Conservation (phyloP, 2,888 invertebrate species). For the Syritta pipiens region DNA sequence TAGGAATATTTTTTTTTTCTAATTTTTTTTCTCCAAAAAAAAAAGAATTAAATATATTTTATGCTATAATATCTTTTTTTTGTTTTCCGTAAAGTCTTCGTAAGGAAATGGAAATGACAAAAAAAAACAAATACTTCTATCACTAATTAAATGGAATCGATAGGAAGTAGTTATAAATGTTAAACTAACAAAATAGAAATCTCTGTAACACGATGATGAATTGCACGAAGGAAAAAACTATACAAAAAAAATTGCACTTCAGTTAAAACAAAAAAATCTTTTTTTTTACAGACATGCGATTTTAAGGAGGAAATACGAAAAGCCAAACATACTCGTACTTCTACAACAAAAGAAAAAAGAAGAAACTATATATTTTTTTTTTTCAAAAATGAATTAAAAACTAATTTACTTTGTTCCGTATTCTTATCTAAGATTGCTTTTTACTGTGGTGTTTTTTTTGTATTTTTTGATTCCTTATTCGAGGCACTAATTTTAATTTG, state of each 20-base stretch:
- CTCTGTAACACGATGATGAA: neutral
- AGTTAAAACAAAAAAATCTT: neutral
- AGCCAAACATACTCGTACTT: too few relatives aligned
- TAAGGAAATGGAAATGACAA: too few relatives aligned
- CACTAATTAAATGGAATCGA: conserved; percentile 33
- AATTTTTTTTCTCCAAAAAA: neutral
- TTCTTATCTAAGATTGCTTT: conserved; percentile 3
- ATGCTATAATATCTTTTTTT: too few relatives aligned
- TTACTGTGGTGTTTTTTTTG: neutral
- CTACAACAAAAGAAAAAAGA: neutral
- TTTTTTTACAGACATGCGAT: too few relatives aligned
- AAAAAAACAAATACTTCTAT: neutral
- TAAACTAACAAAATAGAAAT: neutral
- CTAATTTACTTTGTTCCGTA: neutral
- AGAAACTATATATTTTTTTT: too few relatives aligned
- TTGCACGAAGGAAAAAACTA: conserved; percentile 12
- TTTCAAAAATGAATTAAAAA: neutral
- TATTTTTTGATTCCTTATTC: neutral
- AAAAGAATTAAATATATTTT: neutral
- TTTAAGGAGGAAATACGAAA: too few relatives aligned
- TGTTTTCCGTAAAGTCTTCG: too few relatives aligned
- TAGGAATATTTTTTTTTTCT: neutral
- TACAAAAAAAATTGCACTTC: conserved; percentile 40
- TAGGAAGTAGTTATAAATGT: conserved; percentile 26
- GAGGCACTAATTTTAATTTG: neutral